Percentiles rank a stretch among this genome's conserved stretches.
These are phyloP conservation scores for Leptura quadrifasciata DNA, from an alignment of 2,888 invertebrate species.

Conservation along the genomic window DNA sequence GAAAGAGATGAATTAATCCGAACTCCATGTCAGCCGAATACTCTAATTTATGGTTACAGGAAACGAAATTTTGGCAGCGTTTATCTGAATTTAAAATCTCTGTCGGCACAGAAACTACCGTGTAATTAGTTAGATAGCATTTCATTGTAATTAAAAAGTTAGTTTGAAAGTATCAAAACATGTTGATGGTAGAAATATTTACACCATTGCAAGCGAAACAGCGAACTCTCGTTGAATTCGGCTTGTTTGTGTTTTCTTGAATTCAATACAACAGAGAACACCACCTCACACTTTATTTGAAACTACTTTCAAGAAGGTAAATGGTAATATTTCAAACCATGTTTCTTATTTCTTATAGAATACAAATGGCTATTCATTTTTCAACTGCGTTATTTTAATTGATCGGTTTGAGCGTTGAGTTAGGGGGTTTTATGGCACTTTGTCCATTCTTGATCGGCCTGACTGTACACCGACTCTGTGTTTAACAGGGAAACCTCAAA, in stretches of 20 bases:
- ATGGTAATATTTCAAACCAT: too few species aligned
- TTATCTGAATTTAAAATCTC: slow-evolving; percentile 75
- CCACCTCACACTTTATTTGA: not conserved
- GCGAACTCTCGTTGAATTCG: not conserved
- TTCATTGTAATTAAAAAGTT: slow-evolving; percentile 73
- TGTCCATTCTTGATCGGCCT: too few species aligned
- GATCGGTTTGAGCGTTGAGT: too few species aligned
- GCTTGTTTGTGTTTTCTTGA: slow-evolving; percentile 1
- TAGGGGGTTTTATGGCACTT: too few species aligned
- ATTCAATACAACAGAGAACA: not conserved
- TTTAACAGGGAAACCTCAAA: too few species aligned
- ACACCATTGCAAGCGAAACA: not conserved
- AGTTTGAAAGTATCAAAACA: slow-evolving; percentile 62
- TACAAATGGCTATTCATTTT: too few species aligned
- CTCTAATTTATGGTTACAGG: slow-evolving; percentile 72
- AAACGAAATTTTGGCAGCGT: slow-evolving; percentile 74
- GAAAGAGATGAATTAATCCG: slow-evolving; percentile 75
- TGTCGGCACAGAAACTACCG: slow-evolving; percentile 69
- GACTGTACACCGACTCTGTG: too few species aligned
- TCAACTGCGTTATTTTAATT: too few species aligned
- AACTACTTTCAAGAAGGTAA: too few species aligned
- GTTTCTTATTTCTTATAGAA: too few species aligned
- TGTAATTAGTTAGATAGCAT: slow-evolving; percentile 73
- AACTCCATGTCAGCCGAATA: slow-evolving; percentile 73
- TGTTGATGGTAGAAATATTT: slow-evolving; percentile 55